Evolutionary conservation across 2,888 invertebrate genomes (phyloP), one percentile per base, ranked within the genome.

Genomic region (Drosophila basisetae): DNA sequence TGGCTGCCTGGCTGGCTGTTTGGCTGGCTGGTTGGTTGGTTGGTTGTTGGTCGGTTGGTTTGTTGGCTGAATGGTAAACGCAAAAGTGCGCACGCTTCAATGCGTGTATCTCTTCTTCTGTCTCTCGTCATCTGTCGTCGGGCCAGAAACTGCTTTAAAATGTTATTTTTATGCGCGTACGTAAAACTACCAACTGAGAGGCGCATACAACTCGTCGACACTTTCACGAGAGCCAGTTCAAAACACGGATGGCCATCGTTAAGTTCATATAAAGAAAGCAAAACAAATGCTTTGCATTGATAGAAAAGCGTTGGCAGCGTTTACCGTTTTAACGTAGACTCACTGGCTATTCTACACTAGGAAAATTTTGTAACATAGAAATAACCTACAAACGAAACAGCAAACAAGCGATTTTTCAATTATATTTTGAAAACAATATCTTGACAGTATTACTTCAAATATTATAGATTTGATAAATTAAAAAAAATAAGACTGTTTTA

Each of bases 51-150:
- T 52, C 55, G 68, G 53, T 64, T 65, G 63, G 66, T 64, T 68
- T 65, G 58, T 64, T 63, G 66, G 25, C 52, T 80, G 76, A 76
- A 82, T 82, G 73, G 77, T 70, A 86, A 86, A 86, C 89, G 86
- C 84, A 86, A 86, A 86, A 86, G 84, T 89, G 72, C 75, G 89
- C 79, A 76, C 83, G 90, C 89, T 83, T 82, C 86, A 88, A 78
- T 90, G 83, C 88, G 73, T 77, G 73, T 75, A 62, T 73, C 75
- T 66, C 77, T 68, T 66, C 78, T 69, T 63, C 75, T 84, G 85
- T 81, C 76, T 61, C 77, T 70, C 74, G 78, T 72, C 69, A 82
- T 63, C 71, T 81, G 88, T 88, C 78, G 77, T 58, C 62, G 49
- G 54, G 68, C 49, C 67, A 47, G 72, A 75, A 64, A 55, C 60